These are phyloP conservation scores for Sarcophaga peregrina DNA, from an alignment of 1,140 invertebrate species.

Conservation along the genomic window DNA sequence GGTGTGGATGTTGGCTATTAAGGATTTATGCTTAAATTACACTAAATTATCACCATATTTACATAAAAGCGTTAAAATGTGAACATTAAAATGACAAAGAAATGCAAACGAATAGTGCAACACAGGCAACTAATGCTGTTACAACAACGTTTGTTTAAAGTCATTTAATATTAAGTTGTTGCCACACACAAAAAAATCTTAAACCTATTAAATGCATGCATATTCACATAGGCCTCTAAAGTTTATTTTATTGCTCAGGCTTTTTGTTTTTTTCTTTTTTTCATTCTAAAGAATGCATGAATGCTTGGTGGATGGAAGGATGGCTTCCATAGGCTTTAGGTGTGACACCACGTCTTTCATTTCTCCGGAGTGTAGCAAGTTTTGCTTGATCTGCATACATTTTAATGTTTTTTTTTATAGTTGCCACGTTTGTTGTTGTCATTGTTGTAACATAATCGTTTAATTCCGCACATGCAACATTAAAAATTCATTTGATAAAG, in stretches of 20 bases:
- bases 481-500: constrained; percentile 38
- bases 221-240: neutral
- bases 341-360: too few relatives aligned
- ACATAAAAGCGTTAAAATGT: constrained; percentile 19
- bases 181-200: neutral
- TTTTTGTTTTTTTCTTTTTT: neutral
- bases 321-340: too few relatives aligned
- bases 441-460: constrained; percentile 38
- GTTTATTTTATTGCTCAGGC: neutral
- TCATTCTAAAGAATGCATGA: neutral
- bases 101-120: neutral
- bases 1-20: neutral
- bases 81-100: constrained; percentile 15
- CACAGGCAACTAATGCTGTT: neutral
- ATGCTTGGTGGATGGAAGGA: neutral
- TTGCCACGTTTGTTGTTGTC: constrained; percentile 5
- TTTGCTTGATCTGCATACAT: too few relatives aligned
- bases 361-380: too few relatives aligned
- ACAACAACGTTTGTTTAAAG: neutral
- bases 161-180: neutral
- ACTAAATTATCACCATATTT: constrained; percentile 22
- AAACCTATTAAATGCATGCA: neutral
- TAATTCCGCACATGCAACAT: constrained; percentile 42
- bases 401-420: neutral
- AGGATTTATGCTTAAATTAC: constrained; percentile 25